Base-by-base conservation (phyloP, 2,797 vertebrate genomes). In the Ciconia nigra region DNA sequence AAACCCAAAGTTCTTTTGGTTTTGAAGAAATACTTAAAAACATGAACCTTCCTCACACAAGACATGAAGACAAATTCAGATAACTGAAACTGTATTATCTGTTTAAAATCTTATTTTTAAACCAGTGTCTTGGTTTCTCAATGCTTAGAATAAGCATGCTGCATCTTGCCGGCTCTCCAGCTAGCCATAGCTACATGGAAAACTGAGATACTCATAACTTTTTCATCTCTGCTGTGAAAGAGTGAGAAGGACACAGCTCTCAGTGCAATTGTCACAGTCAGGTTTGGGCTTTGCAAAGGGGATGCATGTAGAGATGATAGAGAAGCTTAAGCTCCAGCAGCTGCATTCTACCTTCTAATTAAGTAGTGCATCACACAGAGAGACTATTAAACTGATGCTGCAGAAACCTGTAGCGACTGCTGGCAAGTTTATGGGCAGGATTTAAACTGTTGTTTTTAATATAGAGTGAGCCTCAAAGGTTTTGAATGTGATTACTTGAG, bases 401-500 rank as follows among this genome's bases (percentile, higher is more conserved):
- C 66, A 93, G 90, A 93, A 96, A 90, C 24, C 24, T 84, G 62
- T 59, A 87, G 80, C 2, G 2, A 95, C 70, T 79, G 46, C 70
- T 89, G 47, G 51, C 51, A 84, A 82, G 59, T 89, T 90, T 84
- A 70, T 55, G 55, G 58, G 58, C 28, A 79, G 63, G 81, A 79
- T 84, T 91, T 57, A 71, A 91, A 81, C 29, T 29, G 39, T 39
- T 87, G 35, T 19, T 84, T 93, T 94, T 92, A 89, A 94, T 96
- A 87, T 26, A 59, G 54, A 82, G 51, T 9, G 28, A 89, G 20
- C 33, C 88, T 93, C 81, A 82, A 79, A 95, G 80, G 70, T 87
- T 94, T 90, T 1, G 1, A 72, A 81, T 70, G 33, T 80, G 88
- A 83, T 95, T 94, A 57, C 69, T 25, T 58, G 59, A 46, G 82